Evolutionary conservation across 2,113 vertebrate genomes (phyloP).

Genomic region (Saimiri boliviensis): DNA sequence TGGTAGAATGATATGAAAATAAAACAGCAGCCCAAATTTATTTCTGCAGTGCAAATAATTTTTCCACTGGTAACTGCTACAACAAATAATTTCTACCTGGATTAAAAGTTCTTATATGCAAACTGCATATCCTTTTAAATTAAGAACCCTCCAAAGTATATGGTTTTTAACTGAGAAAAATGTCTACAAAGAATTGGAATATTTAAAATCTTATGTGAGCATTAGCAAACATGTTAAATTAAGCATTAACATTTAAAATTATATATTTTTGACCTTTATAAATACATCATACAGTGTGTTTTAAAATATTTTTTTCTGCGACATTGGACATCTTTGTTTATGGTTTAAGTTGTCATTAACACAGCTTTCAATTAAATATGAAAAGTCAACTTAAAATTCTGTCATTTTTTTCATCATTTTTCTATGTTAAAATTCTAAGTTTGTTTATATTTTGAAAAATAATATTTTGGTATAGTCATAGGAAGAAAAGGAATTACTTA

Average conservation of each 20-base stretch:
- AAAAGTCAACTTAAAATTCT: background rate
- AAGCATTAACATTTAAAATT: background rate
- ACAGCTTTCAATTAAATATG: background rate
- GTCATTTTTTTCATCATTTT: slow-evolving; percentile 6
- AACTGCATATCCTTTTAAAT: background rate
- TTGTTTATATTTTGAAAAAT: slow-evolving; percentile 1
- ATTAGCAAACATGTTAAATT: background rate
- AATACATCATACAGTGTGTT: background rate
- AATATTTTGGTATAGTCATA: background rate
- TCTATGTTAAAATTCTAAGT: background rate
- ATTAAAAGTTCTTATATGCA: slow-evolving; percentile 25
- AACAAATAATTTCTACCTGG: background rate
- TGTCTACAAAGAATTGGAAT: background rate
- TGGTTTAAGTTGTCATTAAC: background rate
- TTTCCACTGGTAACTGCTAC: background rate
- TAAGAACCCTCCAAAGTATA: background rate
- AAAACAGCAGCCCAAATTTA: background rate
- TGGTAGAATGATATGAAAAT: background rate
- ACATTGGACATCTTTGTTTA: background rate
- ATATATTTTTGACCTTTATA: background rate
- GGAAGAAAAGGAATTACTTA: background rate
- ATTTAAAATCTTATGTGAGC: background rate
- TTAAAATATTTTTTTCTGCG: background rate
- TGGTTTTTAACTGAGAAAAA: background rate
- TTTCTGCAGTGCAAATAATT: background rate